Base-by-base conservation (phyloP, 23 tunicate genomes). In the Aplidium turbinatum region DNA sequence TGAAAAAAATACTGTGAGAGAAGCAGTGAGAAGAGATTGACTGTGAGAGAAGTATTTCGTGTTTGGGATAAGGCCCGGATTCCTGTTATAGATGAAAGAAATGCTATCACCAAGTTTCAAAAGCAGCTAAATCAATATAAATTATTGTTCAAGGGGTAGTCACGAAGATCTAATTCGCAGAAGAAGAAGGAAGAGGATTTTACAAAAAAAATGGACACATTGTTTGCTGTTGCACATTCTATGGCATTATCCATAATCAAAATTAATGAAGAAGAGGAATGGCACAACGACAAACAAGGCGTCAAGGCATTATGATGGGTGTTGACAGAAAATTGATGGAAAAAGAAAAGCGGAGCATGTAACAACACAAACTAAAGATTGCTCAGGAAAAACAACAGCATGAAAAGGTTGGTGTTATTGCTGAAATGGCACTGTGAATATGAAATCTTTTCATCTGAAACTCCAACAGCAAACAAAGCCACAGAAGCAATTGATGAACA, bases 41-140 rank as follows among this genome's bases (percentile, higher is more conserved):
- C 68, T 30, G 35, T 60, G 36, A 27, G 68, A 60, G 35, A 60
- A 60, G 36, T 27, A n/a, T 42, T 42, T 42, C 50, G 16, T 42
- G 50, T 60, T 11, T 60, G 68, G 36, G 7, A 31, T 31, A 60
- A 60, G 11, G 68, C 36, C 4, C 36, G 68, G 68, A 60, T 60
- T 60, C 36, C 68, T 26, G 68, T 60, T 30, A 20, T 60, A 20
- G 68, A 60, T 28, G 68, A 60, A 60, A 60, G 36, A 30, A 27
- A 60, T 60, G 68, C 68, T 4, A 60, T 60, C 13, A 31, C 36
- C 68, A 60, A 60, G 36, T 60, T 60, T 60, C 38, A 60, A 30
- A 27, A 26, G 36, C 68, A 60, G 20, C 68, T 60, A 27, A 27
- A 30, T 4, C 68, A 26, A 4, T 60, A 60, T 38, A 27, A 9